Evolutionary conservation across 2,113 vertebrate species (phyloP).

Genomic region (Pedetes capensis): DNA sequence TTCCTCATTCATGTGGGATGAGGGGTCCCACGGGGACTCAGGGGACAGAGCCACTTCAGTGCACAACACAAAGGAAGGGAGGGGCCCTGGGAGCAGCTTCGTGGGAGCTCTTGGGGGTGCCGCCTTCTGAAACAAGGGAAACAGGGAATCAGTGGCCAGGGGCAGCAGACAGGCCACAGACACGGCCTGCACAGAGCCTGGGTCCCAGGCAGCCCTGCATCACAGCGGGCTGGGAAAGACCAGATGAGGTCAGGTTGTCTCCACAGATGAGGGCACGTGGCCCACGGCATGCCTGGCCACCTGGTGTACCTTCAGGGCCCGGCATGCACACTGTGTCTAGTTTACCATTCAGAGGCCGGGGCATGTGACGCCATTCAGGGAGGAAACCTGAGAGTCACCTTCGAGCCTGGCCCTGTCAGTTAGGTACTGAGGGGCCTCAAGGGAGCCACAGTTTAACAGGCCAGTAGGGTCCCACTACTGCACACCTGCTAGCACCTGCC

Average conservation of each 20-base stretch:
- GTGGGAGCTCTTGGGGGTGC: not conserved
- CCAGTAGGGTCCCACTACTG: fast-evolving
- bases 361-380: not conserved
- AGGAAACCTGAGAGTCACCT: not conserved
- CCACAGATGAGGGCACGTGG: too few species aligned
- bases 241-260: not conserved
- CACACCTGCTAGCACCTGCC: not conserved
- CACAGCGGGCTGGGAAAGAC: not conserved
- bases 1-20: not conserved
- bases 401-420: not conserved
- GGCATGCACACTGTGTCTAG: not conserved
- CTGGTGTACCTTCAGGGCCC: not conserved
- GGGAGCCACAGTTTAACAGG: not conserved
- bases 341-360: not conserved
- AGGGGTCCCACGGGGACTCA: not conserved
- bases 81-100: too few species aligned
- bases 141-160: not conserved
- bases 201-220: not conserved
- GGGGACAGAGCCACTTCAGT: not conserved
- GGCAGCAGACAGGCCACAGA: not conserved
- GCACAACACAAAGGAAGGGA: not conserved
- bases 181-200: not conserved
- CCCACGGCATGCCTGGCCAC: not conserved
- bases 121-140: too few species aligned
- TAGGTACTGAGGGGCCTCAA: too few species aligned